Base-by-base conservation (phyloP, 2,888 invertebrate genomes). In the Archips xylosteana region DNA sequence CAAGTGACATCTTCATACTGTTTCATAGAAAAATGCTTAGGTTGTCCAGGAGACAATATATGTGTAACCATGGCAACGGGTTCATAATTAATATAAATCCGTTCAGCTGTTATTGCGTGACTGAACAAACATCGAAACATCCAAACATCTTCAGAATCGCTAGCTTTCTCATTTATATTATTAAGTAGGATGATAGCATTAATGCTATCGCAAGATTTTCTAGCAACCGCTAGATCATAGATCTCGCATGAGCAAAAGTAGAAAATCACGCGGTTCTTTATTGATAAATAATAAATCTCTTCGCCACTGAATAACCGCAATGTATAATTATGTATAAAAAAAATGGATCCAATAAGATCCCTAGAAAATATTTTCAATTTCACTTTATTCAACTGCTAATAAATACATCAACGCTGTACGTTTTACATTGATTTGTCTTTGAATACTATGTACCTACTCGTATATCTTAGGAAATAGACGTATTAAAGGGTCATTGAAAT, bases 241-340 rank as follows among this genome's bases (percentile, higher is more conserved):
- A 62, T 34, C 54, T 57, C 15, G 59, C 39, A 69, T 64, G 73
- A 59, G 69, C 64, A 0, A 1, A 69, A 64, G 69, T 64, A 13
- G 68, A 57, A 36, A 49, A 64, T 68, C 9, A 59, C 3, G 36
- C 49, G 51, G 36, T 69, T 66, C 59, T 51, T 60, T 10, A 47
- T 64, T 49, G 42, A 15, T 59, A 51, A 39, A 69, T 42, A 65
- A 42, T 64, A 73, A 64, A 63, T 63, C 72, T 68, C 71, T 42
- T 9, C 8, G 51, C 34, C 42, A 47, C 34, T 60, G 67, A 42
- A 54, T 64, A 54, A 67, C 68, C 15, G n/a, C 23, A 23, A 23
- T 54, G 9, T 62, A 42, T 73, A 68, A 68, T 63, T 57, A 68
- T 63, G 67, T 34, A n/a, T n/a, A n/a, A n/a, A n/a, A n/a, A n/a